Evolutionary conservation across 1,140 invertebrate genomes (phyloP).

Genomic region (Drosophila subpulchrella): DNA sequence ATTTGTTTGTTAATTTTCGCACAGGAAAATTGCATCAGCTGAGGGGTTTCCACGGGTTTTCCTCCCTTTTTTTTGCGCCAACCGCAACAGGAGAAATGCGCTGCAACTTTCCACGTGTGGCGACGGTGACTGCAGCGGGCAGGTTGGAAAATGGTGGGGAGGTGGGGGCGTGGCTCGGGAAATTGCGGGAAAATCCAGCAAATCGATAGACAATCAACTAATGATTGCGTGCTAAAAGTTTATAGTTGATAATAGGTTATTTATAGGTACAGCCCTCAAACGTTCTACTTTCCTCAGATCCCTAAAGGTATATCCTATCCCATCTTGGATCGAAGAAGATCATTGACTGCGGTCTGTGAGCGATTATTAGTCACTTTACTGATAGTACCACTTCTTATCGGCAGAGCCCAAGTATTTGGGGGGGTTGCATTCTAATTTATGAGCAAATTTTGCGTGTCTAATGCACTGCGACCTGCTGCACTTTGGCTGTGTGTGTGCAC

Average conservation of each 20-base stretch:
- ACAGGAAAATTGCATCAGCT: slow-evolving; percentile 79
- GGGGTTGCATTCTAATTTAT: slow-evolving; percentile 65
- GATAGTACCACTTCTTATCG: slow-evolving; percentile 16
- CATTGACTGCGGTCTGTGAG: slow-evolving; percentile 4
- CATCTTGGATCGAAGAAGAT: neutral
- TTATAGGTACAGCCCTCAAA: neutral
- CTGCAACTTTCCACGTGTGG: slow-evolving; percentile 39
- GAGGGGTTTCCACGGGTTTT: slow-evolving; percentile 41
- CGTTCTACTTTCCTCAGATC: neutral
- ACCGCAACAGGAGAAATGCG: slow-evolving; percentile 44
- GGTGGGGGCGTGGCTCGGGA: neutral
- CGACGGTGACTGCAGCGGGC: slow-evolving; percentile 6
- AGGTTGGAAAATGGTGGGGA: neutral
- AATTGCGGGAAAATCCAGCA: slow-evolving; percentile 20
- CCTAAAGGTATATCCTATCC: neutral
- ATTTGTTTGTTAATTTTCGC: slow-evolving; percentile 76
- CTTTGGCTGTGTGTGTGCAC: slow-evolving; percentile 58
- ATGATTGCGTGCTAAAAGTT: slow-evolving; percentile 56
- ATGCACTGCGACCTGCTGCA: slow-evolving; percentile 57
- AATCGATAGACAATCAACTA: slow-evolving; percentile 62
- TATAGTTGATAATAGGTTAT: slow-evolving; percentile 20
- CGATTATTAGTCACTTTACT: neutral
- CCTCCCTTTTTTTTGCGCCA: neutral
- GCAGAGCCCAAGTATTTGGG: slow-evolving; percentile 3
- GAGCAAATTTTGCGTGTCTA: slow-evolving; percentile 67